A percentile compares a stretch with the other conserved stretches of the same genome.
phyloP scores from a whole-genome alignment of 2,888 invertebrate species.

The Xanthostigma xanthostigma region DNA sequence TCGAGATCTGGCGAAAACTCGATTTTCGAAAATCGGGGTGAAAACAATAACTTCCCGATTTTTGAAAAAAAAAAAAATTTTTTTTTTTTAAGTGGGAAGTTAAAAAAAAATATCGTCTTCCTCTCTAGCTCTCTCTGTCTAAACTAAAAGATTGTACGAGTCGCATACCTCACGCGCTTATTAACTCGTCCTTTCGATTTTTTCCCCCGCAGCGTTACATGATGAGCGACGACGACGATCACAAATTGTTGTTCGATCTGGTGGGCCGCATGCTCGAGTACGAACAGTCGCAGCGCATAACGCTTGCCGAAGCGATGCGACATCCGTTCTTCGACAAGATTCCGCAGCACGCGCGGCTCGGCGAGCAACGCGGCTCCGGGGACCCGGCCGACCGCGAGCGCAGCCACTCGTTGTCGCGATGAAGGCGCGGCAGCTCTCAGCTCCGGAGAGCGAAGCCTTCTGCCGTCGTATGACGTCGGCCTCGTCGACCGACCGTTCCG shows the following conservation, averaged over 20 bases:
- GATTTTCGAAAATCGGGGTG: too few species aligned
- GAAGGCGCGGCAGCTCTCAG: slow-evolving; percentile 30
- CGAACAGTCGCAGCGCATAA: slow-evolving; percentile 82
- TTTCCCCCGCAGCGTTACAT: slow-evolving; percentile 64
- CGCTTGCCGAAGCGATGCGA: slow-evolving; percentile 70
- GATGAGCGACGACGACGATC: slow-evolving; percentile 75
- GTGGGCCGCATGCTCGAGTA: slow-evolving; percentile 94
- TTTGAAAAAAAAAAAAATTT: too few species aligned
- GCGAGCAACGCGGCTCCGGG: slow-evolving; percentile 33
- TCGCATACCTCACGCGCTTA: too few species aligned
- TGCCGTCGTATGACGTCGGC: not conserved
- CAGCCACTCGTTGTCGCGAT: slow-evolving; percentile 58
- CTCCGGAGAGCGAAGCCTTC: slow-evolving; percentile 12
- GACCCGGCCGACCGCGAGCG: slow-evolving; percentile 40
- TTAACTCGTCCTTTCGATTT: not conserved
- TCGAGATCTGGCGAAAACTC: too few species aligned
- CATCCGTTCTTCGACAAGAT: slow-evolving; percentile 90
- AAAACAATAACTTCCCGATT: too few species aligned
- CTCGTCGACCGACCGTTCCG: not conserved
- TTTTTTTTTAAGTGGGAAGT: too few species aligned
- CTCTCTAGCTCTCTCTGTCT: too few species aligned
- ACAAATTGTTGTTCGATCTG: slow-evolving; percentile 86
- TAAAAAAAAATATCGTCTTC: too few species aligned
- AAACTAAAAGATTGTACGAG: too few species aligned
- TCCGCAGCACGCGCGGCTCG: slow-evolving; percentile 60